Conservation (phyloP, 2,888 invertebrate genomes). For the Tiliacea aurago region DNA sequence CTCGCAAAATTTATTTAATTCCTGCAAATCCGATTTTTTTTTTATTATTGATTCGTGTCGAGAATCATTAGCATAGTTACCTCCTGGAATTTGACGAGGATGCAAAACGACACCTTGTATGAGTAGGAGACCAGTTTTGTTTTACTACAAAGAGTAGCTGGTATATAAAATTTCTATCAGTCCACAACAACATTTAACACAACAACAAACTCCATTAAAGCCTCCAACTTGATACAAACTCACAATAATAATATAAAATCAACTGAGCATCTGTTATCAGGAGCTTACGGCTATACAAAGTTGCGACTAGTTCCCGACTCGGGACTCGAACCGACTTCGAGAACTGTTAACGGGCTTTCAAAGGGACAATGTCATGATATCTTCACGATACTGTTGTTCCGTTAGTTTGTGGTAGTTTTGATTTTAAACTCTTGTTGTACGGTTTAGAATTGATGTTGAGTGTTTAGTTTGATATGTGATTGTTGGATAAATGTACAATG, state of each 20-base stretch:
- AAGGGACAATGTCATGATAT: slow-evolving; percentile 51
- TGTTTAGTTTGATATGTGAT: not conserved
- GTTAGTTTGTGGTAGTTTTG: slow-evolving; percentile 38
- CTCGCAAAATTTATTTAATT: too few species aligned
- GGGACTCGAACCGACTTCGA: slow-evolving; percentile 50
- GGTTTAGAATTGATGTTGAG: not conserved
- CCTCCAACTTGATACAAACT: slow-evolving; percentile 39
- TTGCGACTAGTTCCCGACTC: slow-evolving; percentile 48
- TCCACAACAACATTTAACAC: slow-evolving; percentile 4
- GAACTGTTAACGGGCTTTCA: slow-evolving; percentile 53
- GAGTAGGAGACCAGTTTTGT: too few species aligned
- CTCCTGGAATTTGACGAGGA: too few species aligned
- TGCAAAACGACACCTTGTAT: too few species aligned
- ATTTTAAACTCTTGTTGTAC: slow-evolving; percentile 12
- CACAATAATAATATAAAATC: slow-evolving; percentile 56
- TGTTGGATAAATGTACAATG: not conserved
- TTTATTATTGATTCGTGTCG: too few species aligned
- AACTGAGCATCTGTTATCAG: slow-evolving; percentile 44
- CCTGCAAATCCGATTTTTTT: too few species aligned
- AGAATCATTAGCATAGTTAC: too few species aligned
- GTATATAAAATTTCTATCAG: slow-evolving; percentile 5
- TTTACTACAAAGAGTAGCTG: too few species aligned
- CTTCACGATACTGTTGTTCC: slow-evolving; percentile 27
- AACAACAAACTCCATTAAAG: slow-evolving; percentile 43
- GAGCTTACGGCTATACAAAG: slow-evolving; percentile 36